Evolutionary conservation across 1,140 invertebrate genomes (phyloP).

Genomic region (Neodiprion virginianus): DNA sequence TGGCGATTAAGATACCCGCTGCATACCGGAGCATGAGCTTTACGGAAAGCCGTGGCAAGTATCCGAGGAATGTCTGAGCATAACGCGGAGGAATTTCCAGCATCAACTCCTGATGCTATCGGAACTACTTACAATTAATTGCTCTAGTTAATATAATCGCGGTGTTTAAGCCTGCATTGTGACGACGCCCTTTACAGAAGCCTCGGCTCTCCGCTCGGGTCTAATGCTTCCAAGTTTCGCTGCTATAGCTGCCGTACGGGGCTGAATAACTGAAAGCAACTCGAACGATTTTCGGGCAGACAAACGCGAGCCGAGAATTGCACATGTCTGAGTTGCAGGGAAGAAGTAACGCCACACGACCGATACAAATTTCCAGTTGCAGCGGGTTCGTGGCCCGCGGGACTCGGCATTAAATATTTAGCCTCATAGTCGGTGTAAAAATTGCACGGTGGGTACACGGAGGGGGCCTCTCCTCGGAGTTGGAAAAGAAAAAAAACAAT

Average conservation of each 20-base stretch:
- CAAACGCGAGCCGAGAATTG: no score
- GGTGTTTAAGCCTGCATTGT: background rate
- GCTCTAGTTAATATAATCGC: constrained; percentile 50
- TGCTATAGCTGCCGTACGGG: constrained; percentile 37
- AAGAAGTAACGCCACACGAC: background rate
- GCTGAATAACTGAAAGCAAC: constrained; percentile 21
- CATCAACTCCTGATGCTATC: constrained; percentile 42
- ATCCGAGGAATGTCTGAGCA: constrained; percentile 41
- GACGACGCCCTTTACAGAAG: background rate
- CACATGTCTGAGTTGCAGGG: background rate
- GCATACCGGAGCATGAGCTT: constrained; percentile 27
- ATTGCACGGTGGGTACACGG: constrained; percentile 16
- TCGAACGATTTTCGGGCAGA: no score
- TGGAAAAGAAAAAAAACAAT: constrained; percentile 4
- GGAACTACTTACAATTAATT: constrained; percentile 50
- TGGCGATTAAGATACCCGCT: background rate
- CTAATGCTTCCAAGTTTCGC: background rate
- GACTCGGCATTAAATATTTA: constrained; percentile 43
- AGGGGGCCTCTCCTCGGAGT: background rate
- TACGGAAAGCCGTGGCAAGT: constrained; percentile 42
- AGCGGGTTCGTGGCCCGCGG: background rate
- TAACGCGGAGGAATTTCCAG: constrained; percentile 41
- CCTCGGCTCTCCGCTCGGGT: no score
- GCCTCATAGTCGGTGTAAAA: constrained; percentile 36
- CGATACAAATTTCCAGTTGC: background rate